Percentiles rank a stretch among this genome's conserved stretches.
Evolutionary conservation across 2,888 invertebrate species (phyloP).

Genomic region (Scaptomyza flava): DNA sequence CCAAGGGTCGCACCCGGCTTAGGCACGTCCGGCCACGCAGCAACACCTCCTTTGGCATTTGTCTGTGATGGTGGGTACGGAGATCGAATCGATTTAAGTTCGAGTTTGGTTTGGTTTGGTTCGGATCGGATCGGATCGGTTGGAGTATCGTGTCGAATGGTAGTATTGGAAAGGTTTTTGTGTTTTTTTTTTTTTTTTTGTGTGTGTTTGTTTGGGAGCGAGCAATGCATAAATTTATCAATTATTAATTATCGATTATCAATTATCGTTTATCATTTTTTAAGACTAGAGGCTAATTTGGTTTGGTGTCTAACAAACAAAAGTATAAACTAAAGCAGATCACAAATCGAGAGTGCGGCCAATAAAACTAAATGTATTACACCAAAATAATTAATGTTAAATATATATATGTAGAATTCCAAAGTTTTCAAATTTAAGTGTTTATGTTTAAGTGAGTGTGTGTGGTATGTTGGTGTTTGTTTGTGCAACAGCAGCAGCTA

Average conservation of each 20-base stretch:
- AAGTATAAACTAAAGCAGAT: slow-evolving; percentile 45
- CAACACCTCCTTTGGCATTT: slow-evolving; percentile 90
- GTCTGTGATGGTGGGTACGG: slow-evolving; percentile 72
- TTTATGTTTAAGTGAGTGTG: slow-evolving; percentile 4
- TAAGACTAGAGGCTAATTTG: slow-evolving; percentile 43
- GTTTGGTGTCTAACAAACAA: slow-evolving; percentile 39
- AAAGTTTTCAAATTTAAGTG: slow-evolving; percentile 12
- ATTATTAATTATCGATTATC: slow-evolving; percentile 45
- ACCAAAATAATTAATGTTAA: slow-evolving; percentile 37
- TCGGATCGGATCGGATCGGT: slow-evolving; percentile 20
- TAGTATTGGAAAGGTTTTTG: slow-evolving; percentile 21
- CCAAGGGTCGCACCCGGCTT: slow-evolving; percentile 92
- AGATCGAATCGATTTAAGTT: slow-evolving; percentile 22
- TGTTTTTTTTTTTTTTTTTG: too few relatives aligned
- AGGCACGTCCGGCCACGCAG: slow-evolving; percentile 93
- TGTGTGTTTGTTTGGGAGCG: slow-evolving; percentile 20
- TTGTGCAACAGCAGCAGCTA: slow-evolving; percentile 32
- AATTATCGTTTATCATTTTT: slow-evolving; percentile 28
- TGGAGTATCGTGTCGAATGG: slow-evolving; percentile 43
- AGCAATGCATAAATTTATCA: slow-evolving; percentile 60
- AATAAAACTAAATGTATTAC: slow-evolving; percentile 40
- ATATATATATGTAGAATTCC: slow-evolving; percentile 11
- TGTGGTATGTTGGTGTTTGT: slow-evolving; percentile 4
- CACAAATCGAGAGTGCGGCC: slow-evolving; percentile 30
- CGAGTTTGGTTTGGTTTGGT: not conserved